Evolutionary conservation across 2,797 vertebrate genomes (phyloP).

Genomic region (Gymnodraco acuticeps): DNA sequence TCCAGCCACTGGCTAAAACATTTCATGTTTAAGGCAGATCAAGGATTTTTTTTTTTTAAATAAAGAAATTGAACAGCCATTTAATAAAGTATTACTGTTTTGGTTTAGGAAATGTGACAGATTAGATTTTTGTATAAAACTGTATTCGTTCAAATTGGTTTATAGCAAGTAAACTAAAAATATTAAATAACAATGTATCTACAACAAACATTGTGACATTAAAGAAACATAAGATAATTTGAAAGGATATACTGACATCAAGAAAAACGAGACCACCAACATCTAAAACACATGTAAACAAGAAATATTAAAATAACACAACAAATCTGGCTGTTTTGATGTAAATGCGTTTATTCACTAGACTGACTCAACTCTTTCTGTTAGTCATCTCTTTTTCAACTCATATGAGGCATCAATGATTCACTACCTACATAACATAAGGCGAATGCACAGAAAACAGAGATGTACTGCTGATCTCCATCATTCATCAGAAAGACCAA

Average conservation of each 20-base stretch:
- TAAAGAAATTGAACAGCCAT: not conserved
- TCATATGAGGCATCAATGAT: not conserved
- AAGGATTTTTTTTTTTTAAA: not conserved
- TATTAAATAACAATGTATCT: not conserved
- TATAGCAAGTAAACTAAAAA: not conserved
- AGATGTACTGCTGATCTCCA: not conserved
- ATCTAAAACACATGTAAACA: not conserved
- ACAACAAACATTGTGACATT: not conserved
- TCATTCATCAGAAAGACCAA: not conserved
- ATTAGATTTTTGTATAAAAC: not conserved
- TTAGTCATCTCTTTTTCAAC: not conserved
- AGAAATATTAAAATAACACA: not conserved
- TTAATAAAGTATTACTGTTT: not conserved
- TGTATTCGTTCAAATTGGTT: not conserved
- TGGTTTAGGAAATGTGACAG: not conserved
- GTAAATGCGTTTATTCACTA: not conserved
- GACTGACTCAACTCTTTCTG: not conserved
- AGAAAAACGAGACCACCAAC: constrained; percentile 1
- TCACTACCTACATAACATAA: not conserved
- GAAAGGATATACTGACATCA: not conserved
- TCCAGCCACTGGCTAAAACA: not conserved
- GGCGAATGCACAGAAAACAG: not conserved
- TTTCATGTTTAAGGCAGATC: not conserved
- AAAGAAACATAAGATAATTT: not conserved
- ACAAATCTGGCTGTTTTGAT: not conserved